Base-by-base conservation (phyloP, 92 coral and sea anemone species). In the Plumapathes pennacea region DNA sequence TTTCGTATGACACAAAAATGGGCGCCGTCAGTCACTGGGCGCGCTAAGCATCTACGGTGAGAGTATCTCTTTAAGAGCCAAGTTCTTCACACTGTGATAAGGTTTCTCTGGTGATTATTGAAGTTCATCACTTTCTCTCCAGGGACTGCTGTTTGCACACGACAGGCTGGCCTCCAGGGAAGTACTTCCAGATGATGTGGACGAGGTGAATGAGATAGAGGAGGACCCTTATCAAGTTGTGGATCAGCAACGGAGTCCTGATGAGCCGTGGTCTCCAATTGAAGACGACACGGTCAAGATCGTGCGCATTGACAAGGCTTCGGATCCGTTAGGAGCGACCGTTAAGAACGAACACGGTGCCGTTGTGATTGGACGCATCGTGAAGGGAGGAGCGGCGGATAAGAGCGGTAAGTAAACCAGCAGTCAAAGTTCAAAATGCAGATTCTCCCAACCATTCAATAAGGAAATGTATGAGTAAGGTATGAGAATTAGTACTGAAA, bases 301-400 rank as follows among this genome's bases (percentile, higher is more conserved):
- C 17, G 94, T 94, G 18, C 65, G 89, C 49, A 94, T 94, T 42
- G 98, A 94, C 66, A 94, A 94, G 33, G 90, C 96, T 0, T 67
- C 75, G 39, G 98, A 94, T 45, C 98, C 98, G 2, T 80, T 94
- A 11, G 98, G 98, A 27, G 98, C 98, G 3, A 94, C 98, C 9
- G 98, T 94, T 24, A 89, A 90, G 62, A 94, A 94, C 64, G 96
- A 84, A 50, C 83, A 90, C 49, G 88, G 94, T n/a, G 76, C 89
- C 22, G 98, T 94, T n/a, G 67, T 88, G 52, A 94, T 94, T 25
- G 98, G 98, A 29, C 67, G 98, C 48, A 84, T 94, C 17, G 96
- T 94, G 3, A 94, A 77, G 51, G 98, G 98, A 33, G 98, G 98
- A 0, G 98, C 90, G 0, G 98, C 98, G 15, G 96, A 94, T 19